Evolutionary conservation across 2,888 invertebrate genomes (phyloP), one percentile per base, ranked within the genome.

Genomic region (Trichacis sp.): DNA sequence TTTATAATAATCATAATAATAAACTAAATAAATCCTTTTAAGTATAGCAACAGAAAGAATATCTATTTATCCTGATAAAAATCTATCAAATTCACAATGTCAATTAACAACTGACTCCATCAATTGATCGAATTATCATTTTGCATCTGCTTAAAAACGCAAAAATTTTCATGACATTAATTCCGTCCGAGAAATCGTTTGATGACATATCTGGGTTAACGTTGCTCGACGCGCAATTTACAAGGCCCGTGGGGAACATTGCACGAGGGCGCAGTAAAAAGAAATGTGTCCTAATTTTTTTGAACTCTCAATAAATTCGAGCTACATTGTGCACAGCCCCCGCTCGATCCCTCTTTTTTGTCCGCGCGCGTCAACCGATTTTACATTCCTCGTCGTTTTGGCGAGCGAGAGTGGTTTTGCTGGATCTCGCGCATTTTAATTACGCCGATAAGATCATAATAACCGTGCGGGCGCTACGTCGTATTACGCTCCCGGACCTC

Each of bases 391-490:
- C 33, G 33, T 42, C 45, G 18, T 50, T 55, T 46, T 46, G 29
- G 46, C 29, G 46, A 14, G 46, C 46, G 12, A 5, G 24, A 46
- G 46, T 46, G 46, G 46, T 46, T 11, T 12, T 15, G 55, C 19
- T 30, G 40, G 52, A 45, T 43, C 48, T 52, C 56, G 52, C 50
- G 45, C 57, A 58, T 55, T 54, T 58, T 64, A 59, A 55, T 59
- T 59, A 64, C 55, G 30, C 47, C 45, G 55, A 55, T 58, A 59
- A 59, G 58, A 55, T 64, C 64, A 47, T 56, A 51, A 59, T 49
- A 55, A 55, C 55, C 46, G 45, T 46, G 24, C 46, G 45, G 20
- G n/a, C 19, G 15, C 45, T 47, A 58, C 58, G 33, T 45, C 38
- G 43, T 29, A 20, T 38, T 40, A 38, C 54, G 3, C 24, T 24